Evolutionary conservation across 2,113 vertebrate genomes (phyloP).

Genomic region (Engystomops pustulosus): DNA sequence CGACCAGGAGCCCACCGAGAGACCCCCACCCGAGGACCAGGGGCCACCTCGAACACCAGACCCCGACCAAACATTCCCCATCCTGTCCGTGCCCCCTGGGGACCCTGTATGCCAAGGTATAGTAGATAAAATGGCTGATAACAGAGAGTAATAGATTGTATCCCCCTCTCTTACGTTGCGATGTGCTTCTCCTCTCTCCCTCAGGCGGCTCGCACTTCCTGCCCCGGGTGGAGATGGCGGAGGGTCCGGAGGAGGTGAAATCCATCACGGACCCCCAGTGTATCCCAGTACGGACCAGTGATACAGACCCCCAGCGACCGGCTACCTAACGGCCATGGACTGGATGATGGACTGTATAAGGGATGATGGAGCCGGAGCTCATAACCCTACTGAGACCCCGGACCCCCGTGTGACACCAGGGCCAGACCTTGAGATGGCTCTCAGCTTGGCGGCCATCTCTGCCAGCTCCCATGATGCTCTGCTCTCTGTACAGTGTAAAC

Average conservation of each 20-base stretch:
- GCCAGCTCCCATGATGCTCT: background rate
- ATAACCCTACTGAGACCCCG: conserved; percentile 7
- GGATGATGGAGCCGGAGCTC: background rate
- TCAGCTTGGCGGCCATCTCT: too few relatives aligned
- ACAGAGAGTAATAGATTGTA: too few relatives aligned
- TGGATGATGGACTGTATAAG: conserved; percentile 5
- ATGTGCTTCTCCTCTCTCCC: background rate
- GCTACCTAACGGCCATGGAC: conserved; percentile 20
- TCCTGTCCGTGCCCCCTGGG: conserved; percentile 51
- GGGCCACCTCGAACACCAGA: conserved; percentile 62
- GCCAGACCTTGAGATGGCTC: too few relatives aligned
- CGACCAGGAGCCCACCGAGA: conserved; percentile 78
- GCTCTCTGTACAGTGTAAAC: background rate
- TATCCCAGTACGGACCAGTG: conserved; percentile 50
- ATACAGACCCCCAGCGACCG: conserved; percentile 69
- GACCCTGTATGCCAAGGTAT: conserved; percentile 15
- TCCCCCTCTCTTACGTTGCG: background rate
- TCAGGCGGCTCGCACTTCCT: conserved; percentile 77
- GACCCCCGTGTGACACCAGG: too few relatives aligned
- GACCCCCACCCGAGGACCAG: conserved; percentile 74
- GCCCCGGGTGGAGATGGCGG: conserved; percentile 78
- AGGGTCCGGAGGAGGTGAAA: conserved; percentile 67
- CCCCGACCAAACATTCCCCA: conserved; percentile 60
- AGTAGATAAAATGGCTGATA: too few relatives aligned
- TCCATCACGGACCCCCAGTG: conserved; percentile 61